Conservation (phyloP, 2,113 vertebrate genomes). For the Stegostoma tigrinum region DNA sequence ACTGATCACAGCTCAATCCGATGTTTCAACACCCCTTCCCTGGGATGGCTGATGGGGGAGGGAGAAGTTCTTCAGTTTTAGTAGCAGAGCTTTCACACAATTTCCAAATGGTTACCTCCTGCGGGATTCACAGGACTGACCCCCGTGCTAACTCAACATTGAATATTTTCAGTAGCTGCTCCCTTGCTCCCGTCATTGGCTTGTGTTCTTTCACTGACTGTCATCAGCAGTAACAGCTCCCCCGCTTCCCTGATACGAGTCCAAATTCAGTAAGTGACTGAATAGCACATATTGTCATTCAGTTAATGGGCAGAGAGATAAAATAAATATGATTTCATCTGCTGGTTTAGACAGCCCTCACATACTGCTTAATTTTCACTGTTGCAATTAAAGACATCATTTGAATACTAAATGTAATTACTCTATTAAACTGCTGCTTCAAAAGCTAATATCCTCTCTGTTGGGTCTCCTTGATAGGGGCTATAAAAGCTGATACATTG, state of each 20-base stretch:
- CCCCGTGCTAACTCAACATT: not conserved
- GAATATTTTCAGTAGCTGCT: not conserved
- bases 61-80: not conserved
- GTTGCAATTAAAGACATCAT: conserved; percentile 26
- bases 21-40: not conserved
- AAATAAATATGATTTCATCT: conserved; percentile 9
- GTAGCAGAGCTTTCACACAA: not conserved
- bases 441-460: conserved; percentile 28
- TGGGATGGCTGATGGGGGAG: not conserved
- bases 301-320: conserved; percentile 15
- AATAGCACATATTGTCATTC: conserved; percentile 24
- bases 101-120: not conserved
- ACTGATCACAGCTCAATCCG: not conserved
- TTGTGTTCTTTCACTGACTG: conserved; percentile 16
- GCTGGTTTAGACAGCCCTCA: not conserved
- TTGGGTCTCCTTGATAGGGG: conserved; percentile 14
- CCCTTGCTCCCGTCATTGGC: not conserved
- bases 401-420: conserved; percentile 18
- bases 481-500: conserved; percentile 30
- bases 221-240: conserved; percentile 7
- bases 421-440: conserved; percentile 21
- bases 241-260: conserved; percentile 9
- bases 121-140: not conserved
- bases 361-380: conserved; percentile 24
- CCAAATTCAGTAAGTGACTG: conserved; percentile 24